These are phyloP conservation scores for Orius insidiosus DNA, from an alignment of 1,140 invertebrate species.

Conservation along the genomic window DNA sequence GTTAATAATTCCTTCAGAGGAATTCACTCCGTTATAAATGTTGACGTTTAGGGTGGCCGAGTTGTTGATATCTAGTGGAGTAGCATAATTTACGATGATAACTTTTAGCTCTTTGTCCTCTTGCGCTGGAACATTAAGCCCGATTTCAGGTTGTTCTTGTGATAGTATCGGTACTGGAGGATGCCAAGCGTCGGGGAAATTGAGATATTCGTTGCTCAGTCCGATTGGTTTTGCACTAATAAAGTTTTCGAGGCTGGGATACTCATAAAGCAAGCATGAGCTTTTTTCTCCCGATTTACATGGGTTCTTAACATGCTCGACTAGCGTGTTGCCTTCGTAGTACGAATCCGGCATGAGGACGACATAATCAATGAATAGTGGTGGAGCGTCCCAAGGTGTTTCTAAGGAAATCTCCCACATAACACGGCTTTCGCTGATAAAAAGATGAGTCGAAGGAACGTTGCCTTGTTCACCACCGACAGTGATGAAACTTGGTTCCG, in stretches of 20 bases:
- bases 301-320: slow-evolving; percentile 55
- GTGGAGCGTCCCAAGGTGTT: not conserved
- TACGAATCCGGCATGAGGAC: slow-evolving; percentile 87
- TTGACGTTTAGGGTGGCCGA: slow-evolving; percentile 27
- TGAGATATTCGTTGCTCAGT: too few species aligned
- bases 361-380: slow-evolving; percentile 69
- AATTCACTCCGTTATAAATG: slow-evolving; percentile 20
- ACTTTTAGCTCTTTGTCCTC: slow-evolving; percentile 52
- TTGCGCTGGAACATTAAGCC: slow-evolving; percentile 48
- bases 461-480: slow-evolving; percentile 51
- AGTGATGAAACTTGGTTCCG: slow-evolving; percentile 51
- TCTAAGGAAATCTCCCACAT: not conserved
- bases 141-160: slow-evolving; percentile 40
- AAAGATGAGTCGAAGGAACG: slow-evolving; percentile 39
- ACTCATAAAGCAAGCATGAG: slow-evolving; percentile 55
- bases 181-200: too few species aligned
- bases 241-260: slow-evolving; percentile 51
- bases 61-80: slow-evolving; percentile 31
- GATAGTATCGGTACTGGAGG: slow-evolving; percentile 39
- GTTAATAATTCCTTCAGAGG: slow-evolving; percentile 35
- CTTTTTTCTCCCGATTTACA: slow-evolving; percentile 49
- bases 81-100: slow-evolving; percentile 62
- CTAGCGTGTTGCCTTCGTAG: slow-evolving; percentile 80
- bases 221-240: slow-evolving; percentile 14
- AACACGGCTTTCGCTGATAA: not conserved